Conservation (phyloP, 2,797 vertebrate genomes). For the Tragopan temminckii region DNA sequence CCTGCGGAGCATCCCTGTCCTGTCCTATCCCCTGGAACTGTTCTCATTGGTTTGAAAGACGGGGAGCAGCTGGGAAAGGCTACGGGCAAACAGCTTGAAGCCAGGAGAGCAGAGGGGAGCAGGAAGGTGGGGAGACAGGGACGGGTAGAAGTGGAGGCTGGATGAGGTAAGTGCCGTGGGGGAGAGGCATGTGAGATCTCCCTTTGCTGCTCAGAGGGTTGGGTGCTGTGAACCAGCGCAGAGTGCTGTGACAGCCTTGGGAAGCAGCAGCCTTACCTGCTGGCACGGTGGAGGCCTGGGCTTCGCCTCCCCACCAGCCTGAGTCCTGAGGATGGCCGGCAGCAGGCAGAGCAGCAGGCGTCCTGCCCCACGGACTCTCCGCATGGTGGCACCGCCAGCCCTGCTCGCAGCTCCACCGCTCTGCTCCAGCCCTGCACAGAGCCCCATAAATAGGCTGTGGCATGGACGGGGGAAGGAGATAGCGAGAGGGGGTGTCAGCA, state of each 20-base stretch:
- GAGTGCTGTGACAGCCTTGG: not conserved
- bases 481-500: conserved; percentile 42
- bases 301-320: not conserved
- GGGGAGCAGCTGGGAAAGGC: not conserved
- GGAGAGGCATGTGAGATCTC: not conserved
- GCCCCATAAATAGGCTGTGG: conserved; percentile 53
- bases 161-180: accelerated
- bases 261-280: conserved; percentile 57
- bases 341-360: conserved; percentile 65
- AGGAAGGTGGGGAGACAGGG: not conserved
- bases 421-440: not conserved
- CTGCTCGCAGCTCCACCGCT: not conserved
- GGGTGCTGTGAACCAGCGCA: not conserved
- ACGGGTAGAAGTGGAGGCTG: not conserved
- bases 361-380: not conserved
- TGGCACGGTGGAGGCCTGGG: not conserved
- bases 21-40: not conserved
- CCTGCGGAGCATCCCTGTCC: not conserved
- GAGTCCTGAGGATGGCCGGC: not conserved
- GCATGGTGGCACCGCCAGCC: conserved; percentile 58
- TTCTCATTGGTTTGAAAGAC: not conserved
- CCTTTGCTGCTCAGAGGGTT: not conserved
- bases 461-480: conserved; percentile 71
- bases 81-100: accelerated
- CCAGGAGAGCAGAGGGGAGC: not conserved